Base-by-base conservation (phyloP, 1,140 invertebrate genomes). In the Drosophila miranda region DNA sequence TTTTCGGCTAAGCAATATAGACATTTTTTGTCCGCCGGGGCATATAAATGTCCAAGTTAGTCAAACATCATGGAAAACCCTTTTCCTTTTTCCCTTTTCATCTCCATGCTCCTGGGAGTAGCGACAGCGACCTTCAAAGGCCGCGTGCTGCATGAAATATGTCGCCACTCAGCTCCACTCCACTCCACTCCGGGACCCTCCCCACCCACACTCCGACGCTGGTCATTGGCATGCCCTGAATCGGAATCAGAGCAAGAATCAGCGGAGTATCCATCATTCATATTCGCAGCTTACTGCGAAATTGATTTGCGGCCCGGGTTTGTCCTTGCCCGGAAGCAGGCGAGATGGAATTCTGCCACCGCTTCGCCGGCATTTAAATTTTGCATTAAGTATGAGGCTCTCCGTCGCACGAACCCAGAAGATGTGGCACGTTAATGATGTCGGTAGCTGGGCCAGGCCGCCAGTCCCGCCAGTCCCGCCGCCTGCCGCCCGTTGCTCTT, bases 31-130 rank as follows among this genome's bases (percentile, higher is more conserved):
- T 53, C 28, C 50, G 45, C 42, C 58, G 53, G 54, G 42, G 53
- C 82, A 68, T 64, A 81, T 81, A 77, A 84, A 84, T 81, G 73
- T 70, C 64, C 46, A 11, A 77, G 81, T 86, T 81, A 87, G 82
- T 78, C 69, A 75, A 86, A 86, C 61, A 71, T 61, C 61, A 52
- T 54, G 53, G 74, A 30, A 44, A 69, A 78, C 72, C 70, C 82
- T 68, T 86, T 26, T 26, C 4, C 23, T 26, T 26, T 26, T 86
- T 80, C 38, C 23, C 34, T 74, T 53, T 46, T 41, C 64, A 49
- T 48, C 11, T 13, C 3, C 34, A 3, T 2, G 34, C 34, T 44
- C 28, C 41, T 63, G 55, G 49, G 58, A 48, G 44, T 62, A 50
- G 62, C 62, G 45, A 49, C 51, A 58, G 71, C 48, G 71, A 53